Evolutionary conservation across 2,797 vertebrate genomes (phyloP).

Genomic region (Thripadectes ignobilis): DNA sequence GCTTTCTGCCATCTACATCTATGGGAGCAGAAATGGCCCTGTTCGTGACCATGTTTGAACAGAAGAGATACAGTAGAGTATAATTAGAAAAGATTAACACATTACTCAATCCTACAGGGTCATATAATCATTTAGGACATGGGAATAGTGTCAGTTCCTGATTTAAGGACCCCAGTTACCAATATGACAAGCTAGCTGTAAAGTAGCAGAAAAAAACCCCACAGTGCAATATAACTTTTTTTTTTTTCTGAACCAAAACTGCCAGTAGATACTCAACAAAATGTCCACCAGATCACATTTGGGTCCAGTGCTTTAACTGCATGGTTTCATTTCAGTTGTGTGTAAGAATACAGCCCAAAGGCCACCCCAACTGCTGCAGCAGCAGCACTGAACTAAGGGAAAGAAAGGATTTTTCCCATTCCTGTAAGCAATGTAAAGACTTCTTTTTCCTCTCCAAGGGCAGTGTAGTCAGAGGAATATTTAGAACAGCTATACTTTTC

Average conservation of each 20-base stretch:
- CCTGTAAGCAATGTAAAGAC: neutral
- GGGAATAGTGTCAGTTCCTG: constrained; percentile 23
- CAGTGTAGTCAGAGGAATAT: neutral
- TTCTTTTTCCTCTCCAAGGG: neutral
- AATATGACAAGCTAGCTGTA: neutral
- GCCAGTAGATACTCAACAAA: neutral
- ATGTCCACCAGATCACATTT: neutral
- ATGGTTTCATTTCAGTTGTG: neutral
- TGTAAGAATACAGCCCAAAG: neutral
- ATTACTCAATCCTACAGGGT: neutral
- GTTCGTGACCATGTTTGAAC: neutral
- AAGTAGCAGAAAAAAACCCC: neutral
- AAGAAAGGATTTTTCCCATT: neutral
- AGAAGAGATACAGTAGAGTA: neutral
- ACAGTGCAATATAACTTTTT: neutral
- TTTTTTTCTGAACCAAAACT: neutral
- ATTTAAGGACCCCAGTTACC: constrained; percentile 17
- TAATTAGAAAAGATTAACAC: constrained; percentile 15
- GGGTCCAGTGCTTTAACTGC: neutral
- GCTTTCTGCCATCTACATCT: neutral
- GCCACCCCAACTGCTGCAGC: neutral
- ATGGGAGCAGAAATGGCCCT: constrained; percentile 5
- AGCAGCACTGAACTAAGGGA: neutral
- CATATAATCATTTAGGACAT: constrained; percentile 28
- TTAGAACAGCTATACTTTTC: neutral